These are phyloP conservation scores for Scomberomorus guttatus DNA, from an alignment of 2,797 vertebrate genomes.

Conservation along the genomic window DNA sequence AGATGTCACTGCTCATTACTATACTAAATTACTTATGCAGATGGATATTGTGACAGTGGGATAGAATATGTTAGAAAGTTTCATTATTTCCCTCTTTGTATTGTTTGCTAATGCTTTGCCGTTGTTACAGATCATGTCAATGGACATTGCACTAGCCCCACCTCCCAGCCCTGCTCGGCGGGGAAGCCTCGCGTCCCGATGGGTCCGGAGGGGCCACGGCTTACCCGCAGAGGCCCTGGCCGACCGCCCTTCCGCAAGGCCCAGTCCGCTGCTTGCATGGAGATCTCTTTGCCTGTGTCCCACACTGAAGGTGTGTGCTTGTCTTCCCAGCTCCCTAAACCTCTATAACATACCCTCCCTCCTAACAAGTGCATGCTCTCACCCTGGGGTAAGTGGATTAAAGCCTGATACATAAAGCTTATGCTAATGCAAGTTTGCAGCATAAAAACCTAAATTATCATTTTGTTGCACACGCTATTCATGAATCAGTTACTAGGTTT, in stretches of 20 bases:
- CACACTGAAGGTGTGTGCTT: slow-evolving; percentile 96
- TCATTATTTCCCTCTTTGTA: slow-evolving; percentile 62
- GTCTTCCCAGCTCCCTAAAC: slow-evolving; percentile 71
- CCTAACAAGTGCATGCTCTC: slow-evolving; percentile 71
- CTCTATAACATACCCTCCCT: slow-evolving; percentile 58
- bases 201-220: slow-evolving; percentile 92
- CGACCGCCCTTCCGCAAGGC: slow-evolving; percentile 99
- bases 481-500: no score
- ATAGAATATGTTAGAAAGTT: slow-evolving; percentile 49
- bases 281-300: slow-evolving; percentile 97
- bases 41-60: slow-evolving; percentile 66
- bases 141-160: slow-evolving; percentile 98
- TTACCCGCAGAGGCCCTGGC: slow-evolving; percentile 94
- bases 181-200: slow-evolving; percentile 93
- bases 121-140: slow-evolving; percentile 96
- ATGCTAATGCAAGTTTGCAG: slow-evolving; percentile 77
- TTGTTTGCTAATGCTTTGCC: slow-evolving; percentile 87
- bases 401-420: slow-evolving; percentile 56
- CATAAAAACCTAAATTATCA: not conserved
- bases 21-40: slow-evolving; percentile 44
- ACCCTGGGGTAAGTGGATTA: slow-evolving; percentile 66
- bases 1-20: not conserved
- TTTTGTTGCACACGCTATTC: not conserved
- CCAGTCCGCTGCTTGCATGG: slow-evolving; percentile 99
- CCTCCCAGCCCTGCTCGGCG: slow-evolving; percentile 92